Conservation (phyloP, 2,797 vertebrate genomes). For the Syndactyla subalaris region DNA sequence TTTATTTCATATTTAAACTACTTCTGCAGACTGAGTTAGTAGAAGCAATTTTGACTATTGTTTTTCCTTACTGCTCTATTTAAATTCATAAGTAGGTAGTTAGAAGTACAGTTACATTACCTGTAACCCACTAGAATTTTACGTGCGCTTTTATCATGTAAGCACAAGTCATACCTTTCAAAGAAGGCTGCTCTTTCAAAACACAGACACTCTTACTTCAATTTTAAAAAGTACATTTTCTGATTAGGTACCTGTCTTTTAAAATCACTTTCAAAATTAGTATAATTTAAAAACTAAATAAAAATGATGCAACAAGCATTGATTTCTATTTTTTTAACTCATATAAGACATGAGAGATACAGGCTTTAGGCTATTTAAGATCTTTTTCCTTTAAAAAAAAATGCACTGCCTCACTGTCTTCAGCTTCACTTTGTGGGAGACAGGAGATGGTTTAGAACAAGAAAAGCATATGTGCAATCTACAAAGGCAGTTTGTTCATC, state of each 20-base stretch:
- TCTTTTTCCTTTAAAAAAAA: not conserved
- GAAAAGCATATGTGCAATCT: not conserved
- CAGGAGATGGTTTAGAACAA: not conserved
- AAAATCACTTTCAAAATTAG: not conserved
- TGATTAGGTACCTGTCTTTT: not conserved
- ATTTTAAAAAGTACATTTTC: not conserved
- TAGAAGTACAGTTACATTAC: not conserved
- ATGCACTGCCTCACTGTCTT: not conserved
- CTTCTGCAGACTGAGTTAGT: not conserved
- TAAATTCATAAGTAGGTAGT: not conserved
- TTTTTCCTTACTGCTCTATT: not conserved
- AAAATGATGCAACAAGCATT: not conserved
- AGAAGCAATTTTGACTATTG: not conserved
- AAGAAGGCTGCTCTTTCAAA: not conserved
- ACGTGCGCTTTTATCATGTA: not conserved
- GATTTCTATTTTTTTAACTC: no score
- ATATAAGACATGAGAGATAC: accelerated
- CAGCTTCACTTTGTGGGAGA: not conserved
- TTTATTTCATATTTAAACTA: not conserved
- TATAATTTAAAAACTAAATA: not conserved
- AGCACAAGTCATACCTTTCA: not conserved
- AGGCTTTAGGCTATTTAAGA: not conserved
- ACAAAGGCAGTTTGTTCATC: not conserved
- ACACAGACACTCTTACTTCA: not conserved
- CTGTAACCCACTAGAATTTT: not conserved